phyloP scores from a whole-genome alignment of 2,113 vertebrate species.

The Thinocorus orbignyianus region DNA sequence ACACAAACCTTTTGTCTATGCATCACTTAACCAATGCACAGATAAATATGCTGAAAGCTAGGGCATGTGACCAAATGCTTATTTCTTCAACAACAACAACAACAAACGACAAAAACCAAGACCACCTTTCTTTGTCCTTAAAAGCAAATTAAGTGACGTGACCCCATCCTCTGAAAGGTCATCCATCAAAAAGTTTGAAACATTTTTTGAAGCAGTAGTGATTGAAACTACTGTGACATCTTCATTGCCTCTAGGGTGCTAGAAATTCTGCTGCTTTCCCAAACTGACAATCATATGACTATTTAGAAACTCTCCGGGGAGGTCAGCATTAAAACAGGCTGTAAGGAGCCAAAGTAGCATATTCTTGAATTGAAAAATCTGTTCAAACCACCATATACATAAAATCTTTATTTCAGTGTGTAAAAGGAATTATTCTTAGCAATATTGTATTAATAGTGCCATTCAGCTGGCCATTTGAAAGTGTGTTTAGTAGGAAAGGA shows the following conservation, averaged over 20 bases:
- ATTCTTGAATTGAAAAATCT: not conserved
- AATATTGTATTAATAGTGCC: not conserved
- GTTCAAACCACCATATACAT: not conserved
- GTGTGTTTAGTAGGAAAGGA: not conserved
- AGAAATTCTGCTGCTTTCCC: constrained; percentile 40
- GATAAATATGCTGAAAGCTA: not conserved
- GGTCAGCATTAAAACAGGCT: not conserved
- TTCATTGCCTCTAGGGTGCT: not conserved
- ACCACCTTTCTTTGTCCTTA: not conserved
- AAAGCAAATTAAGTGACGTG: not conserved
- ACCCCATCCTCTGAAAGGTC: not conserved
- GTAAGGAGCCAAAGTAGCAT: not conserved
- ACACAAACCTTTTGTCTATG: not conserved
- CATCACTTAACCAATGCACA: not conserved
- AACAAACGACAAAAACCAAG: not conserved
- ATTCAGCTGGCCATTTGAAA: not conserved
- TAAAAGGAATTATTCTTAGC: not conserved
- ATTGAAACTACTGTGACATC: not conserved
- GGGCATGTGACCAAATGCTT: not conserved
- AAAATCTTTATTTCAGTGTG: not conserved
- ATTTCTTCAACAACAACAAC: not conserved
- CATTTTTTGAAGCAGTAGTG: not conserved
- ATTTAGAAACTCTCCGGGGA: constrained; percentile 14
- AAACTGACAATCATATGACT: not conserved
- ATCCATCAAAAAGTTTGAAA: not conserved